Evolutionary conservation across 2,888 invertebrate species (phyloP).

Genomic region (Tinea pellionella): DNA sequence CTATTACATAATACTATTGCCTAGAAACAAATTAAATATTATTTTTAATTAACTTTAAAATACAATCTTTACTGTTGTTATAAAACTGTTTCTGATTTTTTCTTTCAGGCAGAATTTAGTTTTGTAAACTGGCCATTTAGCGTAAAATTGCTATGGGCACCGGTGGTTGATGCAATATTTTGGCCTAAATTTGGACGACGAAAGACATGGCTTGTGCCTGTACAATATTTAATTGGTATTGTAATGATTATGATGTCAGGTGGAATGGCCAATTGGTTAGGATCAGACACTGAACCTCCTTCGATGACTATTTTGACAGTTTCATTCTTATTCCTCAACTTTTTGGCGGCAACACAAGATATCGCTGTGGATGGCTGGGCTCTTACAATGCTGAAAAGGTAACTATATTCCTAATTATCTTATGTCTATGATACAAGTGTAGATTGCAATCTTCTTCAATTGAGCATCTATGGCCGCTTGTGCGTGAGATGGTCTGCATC

Average conservation of each 20-base stretch:
- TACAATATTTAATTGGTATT: conserved; percentile 89
- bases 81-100: no score
- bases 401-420: no score
- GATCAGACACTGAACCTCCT: conserved; percentile 70
- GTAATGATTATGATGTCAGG: conserved; percentile 91
- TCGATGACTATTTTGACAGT: conserved; percentile 83
- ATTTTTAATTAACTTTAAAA: not conserved
- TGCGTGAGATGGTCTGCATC: no score
- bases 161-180: conserved; percentile 95
- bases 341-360: conserved; percentile 98
- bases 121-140: conserved; percentile 94
- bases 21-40: not conserved
- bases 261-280: conserved; percentile 82
- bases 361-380: conserved; percentile 99
- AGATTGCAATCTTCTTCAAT: no score
- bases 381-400: conserved; percentile 96
- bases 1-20: not conserved
- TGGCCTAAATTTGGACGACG: conserved; percentile 86
- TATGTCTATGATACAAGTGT: no score
- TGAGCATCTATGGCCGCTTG: no score
- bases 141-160: conserved; percentile 97
- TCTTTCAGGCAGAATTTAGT: conserved; percentile 90
- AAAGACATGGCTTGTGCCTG: conserved; percentile 95
- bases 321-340: conserved; percentile 92
- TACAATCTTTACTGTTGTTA: not conserved